Evolutionary conservation across 1,140 invertebrate genomes (phyloP), one percentile per base, ranked within the genome.

Genomic region (Halotydeus destructor): DNA sequence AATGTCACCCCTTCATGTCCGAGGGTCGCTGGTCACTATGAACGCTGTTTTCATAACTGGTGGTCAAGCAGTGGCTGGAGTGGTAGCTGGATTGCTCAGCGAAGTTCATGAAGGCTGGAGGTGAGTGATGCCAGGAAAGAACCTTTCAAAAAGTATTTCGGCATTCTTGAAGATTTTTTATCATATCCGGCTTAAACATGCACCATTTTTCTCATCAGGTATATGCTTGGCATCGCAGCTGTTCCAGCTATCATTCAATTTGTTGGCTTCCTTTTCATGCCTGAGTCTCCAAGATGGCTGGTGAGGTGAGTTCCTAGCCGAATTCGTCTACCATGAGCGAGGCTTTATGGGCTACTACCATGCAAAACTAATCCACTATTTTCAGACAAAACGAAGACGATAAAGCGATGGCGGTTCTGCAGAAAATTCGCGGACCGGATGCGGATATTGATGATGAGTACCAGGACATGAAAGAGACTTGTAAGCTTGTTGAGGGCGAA

Each of bases 201-300:
- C n/a, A n/a, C n/a, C n/a, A n/a, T n/a, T n/a, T n/a, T n/a, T n/a
- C n/a, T n/a, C n/a, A n/a, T n/a, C n/a, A 68, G 69, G 51, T 67
- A 68, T 49, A 72, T 73, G 70, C 55, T 73, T 23, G 70, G 67
- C 2, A 53, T 72, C 11, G 67, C 68, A 14, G 66, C 63, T 4
- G 50, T 73, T 25, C 71, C 70, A 6, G 57, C 70, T 0, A 31
- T 62, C 14, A 47, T 72, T 9, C 71, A 74, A 51, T 67, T 72
- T 41, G 32, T 70, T 32, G 67, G 66, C 1, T 74, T 74, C 52
- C 48, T 69, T 8, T 70, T 68, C 50, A 62, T 74, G 61, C 70
- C 70, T 1, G 71, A 74, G 53, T 68, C 62, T 45, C 71, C 70
- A 5, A 53, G 70, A 9, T 72, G 69, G 69, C 54, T 72, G 8